A percentile compares a stretch with the other conserved stretches of the same genome.
Conservation (phyloP, 2,797 vertebrate species). For the Caiman crocodilus region DNA sequence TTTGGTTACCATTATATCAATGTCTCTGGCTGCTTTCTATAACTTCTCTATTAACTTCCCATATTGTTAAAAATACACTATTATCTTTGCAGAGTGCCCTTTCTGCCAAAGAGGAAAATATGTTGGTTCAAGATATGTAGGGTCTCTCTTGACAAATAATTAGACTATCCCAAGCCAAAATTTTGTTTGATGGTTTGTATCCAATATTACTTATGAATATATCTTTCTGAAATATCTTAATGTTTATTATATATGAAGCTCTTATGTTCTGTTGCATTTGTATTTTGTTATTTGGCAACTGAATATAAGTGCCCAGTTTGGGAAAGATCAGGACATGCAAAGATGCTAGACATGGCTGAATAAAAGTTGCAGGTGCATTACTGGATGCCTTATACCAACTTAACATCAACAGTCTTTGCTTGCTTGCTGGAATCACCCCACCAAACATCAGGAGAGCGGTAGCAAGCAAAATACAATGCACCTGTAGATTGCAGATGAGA, state of each 20-base stretch:
- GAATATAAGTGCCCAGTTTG: too few species aligned
- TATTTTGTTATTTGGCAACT: too few species aligned
- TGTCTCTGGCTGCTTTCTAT: background rate
- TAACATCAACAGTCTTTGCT: too few species aligned
- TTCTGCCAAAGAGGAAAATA: background rate
- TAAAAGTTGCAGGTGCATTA: too few species aligned
- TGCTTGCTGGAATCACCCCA: too few species aligned
- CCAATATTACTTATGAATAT: background rate
- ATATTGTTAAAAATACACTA: background rate
- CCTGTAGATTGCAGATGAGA: too few species aligned
- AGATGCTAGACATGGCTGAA: too few species aligned
- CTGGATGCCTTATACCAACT: too few species aligned
- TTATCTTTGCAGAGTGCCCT: background rate
- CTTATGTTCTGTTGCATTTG: background rate
- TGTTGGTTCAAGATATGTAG: background rate
- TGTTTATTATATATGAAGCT: constrained; percentile 14
- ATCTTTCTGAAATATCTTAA: constrained; percentile 6
- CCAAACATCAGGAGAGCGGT: too few species aligned
- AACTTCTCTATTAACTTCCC: background rate
- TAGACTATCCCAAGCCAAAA: background rate
- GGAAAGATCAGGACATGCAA: too few species aligned
- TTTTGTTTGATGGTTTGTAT: background rate
- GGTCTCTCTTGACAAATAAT: background rate
- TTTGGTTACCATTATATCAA: background rate
- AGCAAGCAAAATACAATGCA: too few species aligned